Conservation (phyloP, 1,140 invertebrate genomes). For the Theocolax elegans region DNA sequence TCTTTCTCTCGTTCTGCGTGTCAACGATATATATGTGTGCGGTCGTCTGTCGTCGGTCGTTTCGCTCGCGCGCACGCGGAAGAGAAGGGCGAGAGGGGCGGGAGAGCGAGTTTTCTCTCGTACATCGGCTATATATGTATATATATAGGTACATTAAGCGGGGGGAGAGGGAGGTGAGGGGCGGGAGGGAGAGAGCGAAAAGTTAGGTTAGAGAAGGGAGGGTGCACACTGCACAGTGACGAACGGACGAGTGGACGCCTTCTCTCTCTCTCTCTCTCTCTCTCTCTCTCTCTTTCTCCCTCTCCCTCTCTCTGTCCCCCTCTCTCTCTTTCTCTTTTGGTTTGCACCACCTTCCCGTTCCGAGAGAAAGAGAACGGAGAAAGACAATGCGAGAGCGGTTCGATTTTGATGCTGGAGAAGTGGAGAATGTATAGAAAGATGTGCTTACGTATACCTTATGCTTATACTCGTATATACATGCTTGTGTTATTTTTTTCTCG, state of each 20-base stretch:
- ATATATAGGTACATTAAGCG: too few relatives aligned
- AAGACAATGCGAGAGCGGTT: neutral
- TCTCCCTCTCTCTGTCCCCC: too few relatives aligned
- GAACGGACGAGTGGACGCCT: neutral
- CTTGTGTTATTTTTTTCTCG: too few relatives aligned
- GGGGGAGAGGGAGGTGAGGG: slow-evolving; percentile 8
- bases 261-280: neutral
- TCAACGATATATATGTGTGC: neutral
- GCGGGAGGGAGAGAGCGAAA: slow-evolving; percentile 19
- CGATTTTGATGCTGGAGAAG: slow-evolving; percentile 9
- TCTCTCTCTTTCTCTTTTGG: neutral
- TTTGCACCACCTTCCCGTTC: neutral
- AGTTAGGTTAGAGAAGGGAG: slow-evolving; percentile 19
- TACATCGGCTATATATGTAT: too few relatives aligned
- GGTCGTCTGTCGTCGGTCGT: slow-evolving; percentile 10
- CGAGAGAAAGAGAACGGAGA: neutral
- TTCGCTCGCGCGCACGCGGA: slow-evolving; percentile 24
- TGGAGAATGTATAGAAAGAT: too few relatives aligned
- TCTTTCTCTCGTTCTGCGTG: slow-evolving; percentile 1
- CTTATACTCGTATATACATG: too few relatives aligned
- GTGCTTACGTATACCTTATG: too few relatives aligned
- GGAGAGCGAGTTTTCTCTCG: slow-evolving; percentile 35
- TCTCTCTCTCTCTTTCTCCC: slow-evolving; percentile 3
- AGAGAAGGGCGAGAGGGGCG: slow-evolving; percentile 34
- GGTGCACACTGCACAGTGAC: slow-evolving; percentile 8